Conservation (phyloP, 2,797 vertebrate species). For the Acanthurus lineatus region DNA sequence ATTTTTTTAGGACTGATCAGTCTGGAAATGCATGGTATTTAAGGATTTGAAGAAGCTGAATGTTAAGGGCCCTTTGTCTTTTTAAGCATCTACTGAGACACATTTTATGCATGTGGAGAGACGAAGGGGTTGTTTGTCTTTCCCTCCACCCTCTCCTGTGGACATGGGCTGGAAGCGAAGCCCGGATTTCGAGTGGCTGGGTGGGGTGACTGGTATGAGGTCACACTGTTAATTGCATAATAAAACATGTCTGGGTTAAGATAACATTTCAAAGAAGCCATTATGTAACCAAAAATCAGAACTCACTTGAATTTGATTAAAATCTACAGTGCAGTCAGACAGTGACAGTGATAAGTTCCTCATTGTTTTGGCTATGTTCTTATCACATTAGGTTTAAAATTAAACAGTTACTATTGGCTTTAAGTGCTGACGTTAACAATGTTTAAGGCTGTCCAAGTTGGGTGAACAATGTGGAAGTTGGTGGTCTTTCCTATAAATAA, state of each 20-base stretch:
- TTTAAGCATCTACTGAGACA: constrained; percentile 50
- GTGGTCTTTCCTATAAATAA: constrained; percentile 28
- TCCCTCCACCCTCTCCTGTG: constrained; percentile 73
- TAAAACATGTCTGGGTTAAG: constrained; percentile 69
- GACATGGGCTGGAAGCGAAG: constrained; percentile 68
- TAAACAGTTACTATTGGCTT: constrained; percentile 1
- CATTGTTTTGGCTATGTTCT: constrained; percentile 11
- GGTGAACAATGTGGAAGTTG: background rate
- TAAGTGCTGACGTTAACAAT: constrained; percentile 16
- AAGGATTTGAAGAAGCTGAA: constrained; percentile 38
- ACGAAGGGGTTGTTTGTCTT: constrained; percentile 77
- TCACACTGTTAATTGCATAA: constrained; percentile 75
- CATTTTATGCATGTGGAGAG: constrained; percentile 56
- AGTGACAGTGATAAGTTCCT: background rate
- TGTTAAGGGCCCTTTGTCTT: constrained; percentile 53
- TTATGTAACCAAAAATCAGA: constrained; percentile 60
- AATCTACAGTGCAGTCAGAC: background rate
- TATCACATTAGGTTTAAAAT: constrained; percentile 7
- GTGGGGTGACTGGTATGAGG: constrained; percentile 67
- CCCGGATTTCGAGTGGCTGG: constrained; percentile 61
- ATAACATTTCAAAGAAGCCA: constrained; percentile 64
- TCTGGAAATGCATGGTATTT: constrained; percentile 3
- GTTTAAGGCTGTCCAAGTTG: constrained; percentile 11
- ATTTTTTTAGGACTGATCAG: background rate
- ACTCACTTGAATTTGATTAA: constrained; percentile 28